phyloP scores from a whole-genome alignment of 2,113 vertebrate genomes.

The Aegithalos caudatus region DNA sequence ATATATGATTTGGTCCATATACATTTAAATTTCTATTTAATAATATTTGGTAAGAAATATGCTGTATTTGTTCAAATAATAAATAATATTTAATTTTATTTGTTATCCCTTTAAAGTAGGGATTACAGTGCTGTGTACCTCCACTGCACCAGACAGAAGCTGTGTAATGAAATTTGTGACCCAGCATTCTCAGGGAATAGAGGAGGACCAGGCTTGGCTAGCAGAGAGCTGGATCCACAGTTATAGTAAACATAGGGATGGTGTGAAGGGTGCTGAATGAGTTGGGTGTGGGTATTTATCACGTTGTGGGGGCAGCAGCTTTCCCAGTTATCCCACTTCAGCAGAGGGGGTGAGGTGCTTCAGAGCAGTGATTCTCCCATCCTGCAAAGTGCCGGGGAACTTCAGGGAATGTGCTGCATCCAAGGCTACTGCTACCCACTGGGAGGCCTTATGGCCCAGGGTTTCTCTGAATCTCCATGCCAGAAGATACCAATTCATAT shows the following conservation, averaged over 20 bases:
- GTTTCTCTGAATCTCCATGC: not conserved
- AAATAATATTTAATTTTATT: not conserved
- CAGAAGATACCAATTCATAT: not conserved
- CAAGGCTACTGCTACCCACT: not conserved
- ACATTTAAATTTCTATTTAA: not conserved
- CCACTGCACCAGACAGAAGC: too few relatives aligned
- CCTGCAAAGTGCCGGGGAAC: not conserved
- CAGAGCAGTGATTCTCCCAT: not conserved
- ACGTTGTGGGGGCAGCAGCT: not conserved
- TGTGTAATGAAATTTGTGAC: not conserved
- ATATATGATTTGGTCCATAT: not conserved
- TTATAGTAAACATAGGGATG: fast-evolving
- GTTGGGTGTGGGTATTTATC: not conserved
- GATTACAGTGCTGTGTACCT: not conserved
- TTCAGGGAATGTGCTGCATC: not conserved
- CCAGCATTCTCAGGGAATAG: fast-evolving
- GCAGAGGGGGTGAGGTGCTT: not conserved
- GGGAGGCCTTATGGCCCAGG: not conserved
- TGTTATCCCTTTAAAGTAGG: not conserved
- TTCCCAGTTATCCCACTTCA: not conserved
- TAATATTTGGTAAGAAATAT: not conserved
- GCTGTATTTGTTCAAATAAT: not conserved
- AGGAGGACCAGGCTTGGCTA: not conserved
- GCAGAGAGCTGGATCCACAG: not conserved
- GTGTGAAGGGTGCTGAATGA: not conserved